Evolutionary conservation across 2,888 invertebrate genomes (phyloP), one percentile per base, ranked within the genome.

Genomic region (Geotrupes spiniger): DNA sequence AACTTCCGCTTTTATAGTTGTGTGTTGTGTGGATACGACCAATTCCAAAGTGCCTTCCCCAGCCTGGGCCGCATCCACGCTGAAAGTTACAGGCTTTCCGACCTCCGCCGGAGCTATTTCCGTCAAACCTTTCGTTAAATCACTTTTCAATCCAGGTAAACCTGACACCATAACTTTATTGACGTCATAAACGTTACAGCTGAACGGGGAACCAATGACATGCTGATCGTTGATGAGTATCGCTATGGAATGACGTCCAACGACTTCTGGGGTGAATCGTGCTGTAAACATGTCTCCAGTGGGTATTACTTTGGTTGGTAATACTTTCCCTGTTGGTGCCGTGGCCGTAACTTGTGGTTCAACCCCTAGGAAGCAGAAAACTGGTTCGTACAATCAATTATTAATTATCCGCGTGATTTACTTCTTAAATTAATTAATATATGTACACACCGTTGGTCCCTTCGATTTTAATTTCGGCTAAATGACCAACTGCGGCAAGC

Each of bases 181-280:
- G 0, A 95, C 93, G 68, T 96, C 94, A 62, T 94, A 96, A 27
- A 94, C 92, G 69, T 95, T 93, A 72, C 95, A 95, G 12, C 88
- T 89, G 71, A 93, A 94, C 0, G 96, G 96, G 12, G 93, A 93
- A 1, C 94, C 94, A 49, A 86, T 87, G 2, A 95, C 87, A 42
- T 89, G 87, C 56, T 92, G 85, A 25, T 87, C 89, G 45, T 89
- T 90, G 40, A 91, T 83, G 15, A 89, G 80, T 16, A 94, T 84
- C 52, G 89, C 84, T 29, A 94, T 83, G 51, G 86, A 84, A 71
- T 94, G 93, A 0, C 94, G 80, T 0, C 93, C 93, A 11, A 95
- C 94, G 59, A 88, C 88, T 51, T 83, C 83, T 0, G 96, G 94
- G 1, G 86, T 83, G 69, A 93, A 95, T 16, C 84, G 78, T 6